Conservation (phyloP, 2,113 vertebrate species). For the Labeo rohita region DNA sequence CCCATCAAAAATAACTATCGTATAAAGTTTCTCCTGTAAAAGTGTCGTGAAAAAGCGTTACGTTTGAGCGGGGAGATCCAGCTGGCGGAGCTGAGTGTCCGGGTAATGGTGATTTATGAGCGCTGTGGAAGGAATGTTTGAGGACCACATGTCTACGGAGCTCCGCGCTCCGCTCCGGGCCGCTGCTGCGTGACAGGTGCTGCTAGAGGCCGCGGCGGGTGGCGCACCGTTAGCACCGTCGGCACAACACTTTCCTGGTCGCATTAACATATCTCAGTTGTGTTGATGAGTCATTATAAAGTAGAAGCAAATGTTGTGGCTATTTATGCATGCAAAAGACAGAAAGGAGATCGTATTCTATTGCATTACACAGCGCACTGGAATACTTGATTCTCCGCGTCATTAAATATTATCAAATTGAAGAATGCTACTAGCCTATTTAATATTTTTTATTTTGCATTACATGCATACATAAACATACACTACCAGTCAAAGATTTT, state of each 20-base stretch:
- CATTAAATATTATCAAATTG: too few relatives aligned
- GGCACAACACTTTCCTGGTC: neutral
- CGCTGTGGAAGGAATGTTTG: slow-evolving; percentile 32
- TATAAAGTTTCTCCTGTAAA: slow-evolving; percentile 7
- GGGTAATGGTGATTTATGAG: slow-evolving; percentile 47
- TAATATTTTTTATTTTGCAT: too few relatives aligned
- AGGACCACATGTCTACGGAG: slow-evolving; percentile 10
- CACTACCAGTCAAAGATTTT: too few relatives aligned
- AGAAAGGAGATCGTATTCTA: neutral
- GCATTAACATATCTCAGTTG: neutral
- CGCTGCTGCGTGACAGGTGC: slow-evolving; percentile 64
- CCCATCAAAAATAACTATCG: neutral
- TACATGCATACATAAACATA: too few relatives aligned
- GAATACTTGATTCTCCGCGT: neutral
- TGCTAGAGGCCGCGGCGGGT: slow-evolving; percentile 45
- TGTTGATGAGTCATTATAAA: neutral
- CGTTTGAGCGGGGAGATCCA: slow-evolving; percentile 10
- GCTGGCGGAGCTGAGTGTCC: slow-evolving; percentile 25
- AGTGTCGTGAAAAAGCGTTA: neutral
- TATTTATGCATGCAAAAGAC: neutral
- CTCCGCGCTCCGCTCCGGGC: slow-evolving; percentile 16
- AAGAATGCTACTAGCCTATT: too few relatives aligned
- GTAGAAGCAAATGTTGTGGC: neutral
- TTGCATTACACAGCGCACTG: neutral
- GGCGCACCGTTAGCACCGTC: slow-evolving; percentile 56